Conservation (phyloP, 1,140 invertebrate species). For the Whitmania pigra region DNA sequence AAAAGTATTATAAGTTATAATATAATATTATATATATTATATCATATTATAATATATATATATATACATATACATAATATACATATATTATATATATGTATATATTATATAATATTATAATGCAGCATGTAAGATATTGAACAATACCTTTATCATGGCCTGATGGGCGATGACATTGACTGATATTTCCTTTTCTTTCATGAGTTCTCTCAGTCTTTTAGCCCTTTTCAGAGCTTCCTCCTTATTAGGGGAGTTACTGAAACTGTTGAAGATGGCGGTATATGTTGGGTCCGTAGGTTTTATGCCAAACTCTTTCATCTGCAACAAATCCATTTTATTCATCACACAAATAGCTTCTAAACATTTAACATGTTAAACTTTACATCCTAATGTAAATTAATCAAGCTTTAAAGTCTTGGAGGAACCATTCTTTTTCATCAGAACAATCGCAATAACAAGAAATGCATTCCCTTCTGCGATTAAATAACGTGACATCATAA, state of each 20-base stretch:
- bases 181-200: constrained; percentile 54
- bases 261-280: constrained; percentile 73
- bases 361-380: too few relatives aligned
- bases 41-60: too few relatives aligned
- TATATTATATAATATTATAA: background rate
- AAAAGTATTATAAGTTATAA: too few relatives aligned
- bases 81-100: too few relatives aligned
- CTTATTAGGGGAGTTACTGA: constrained; percentile 60
- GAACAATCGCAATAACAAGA: too few relatives aligned
- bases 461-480: too few relatives aligned
- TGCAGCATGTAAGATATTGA: background rate
- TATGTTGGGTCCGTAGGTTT: constrained; percentile 57
- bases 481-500: too few relatives aligned
- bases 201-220: constrained; percentile 51
- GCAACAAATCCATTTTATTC: constrained; percentile 26
- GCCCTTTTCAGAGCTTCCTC: constrained; percentile 54
- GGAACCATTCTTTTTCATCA: too few relatives aligned
- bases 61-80: too few relatives aligned
- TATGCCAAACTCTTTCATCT: constrained; percentile 62
- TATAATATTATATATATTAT: too few relatives aligned
- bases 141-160: constrained; percentile 21
- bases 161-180: constrained; percentile 59
- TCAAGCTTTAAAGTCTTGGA: too few relatives aligned
- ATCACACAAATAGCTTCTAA: background rate
- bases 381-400: too few relatives aligned